Conservation (phyloP, 1,140 invertebrate species). For the Eumaeus atala region DNA sequence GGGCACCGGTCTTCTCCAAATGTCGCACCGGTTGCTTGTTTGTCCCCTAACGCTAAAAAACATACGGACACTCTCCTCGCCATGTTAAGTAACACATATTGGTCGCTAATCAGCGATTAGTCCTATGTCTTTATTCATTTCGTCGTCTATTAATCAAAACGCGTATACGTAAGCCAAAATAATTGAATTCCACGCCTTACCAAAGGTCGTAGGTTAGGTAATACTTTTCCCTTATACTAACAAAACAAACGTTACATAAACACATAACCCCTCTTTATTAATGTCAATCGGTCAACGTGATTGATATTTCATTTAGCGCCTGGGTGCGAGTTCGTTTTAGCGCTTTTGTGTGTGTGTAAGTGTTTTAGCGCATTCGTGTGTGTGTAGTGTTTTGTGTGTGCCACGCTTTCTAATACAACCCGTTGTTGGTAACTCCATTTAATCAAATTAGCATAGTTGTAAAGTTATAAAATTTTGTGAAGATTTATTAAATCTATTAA, state of each 20-base stretch:
- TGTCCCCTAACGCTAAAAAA: too few species aligned
- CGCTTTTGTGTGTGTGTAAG: not conserved
- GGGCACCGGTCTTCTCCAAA: too few species aligned
- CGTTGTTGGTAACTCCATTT: not conserved
- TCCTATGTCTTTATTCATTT: too few species aligned
- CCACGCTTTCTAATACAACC: too few species aligned
- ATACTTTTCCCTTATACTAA: not conserved
- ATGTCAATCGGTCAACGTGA: slow-evolving; percentile 10
- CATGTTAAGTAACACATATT: too few species aligned
- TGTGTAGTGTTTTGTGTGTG: too few species aligned
- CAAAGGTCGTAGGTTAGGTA: slow-evolving; percentile 6
- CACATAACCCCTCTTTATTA: slow-evolving; percentile 6
- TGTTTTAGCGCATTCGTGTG: too few species aligned
- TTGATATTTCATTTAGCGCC: slow-evolving; percentile 7
- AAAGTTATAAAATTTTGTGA: not conserved
- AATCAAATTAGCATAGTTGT: not conserved
- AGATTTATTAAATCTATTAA: too few species aligned
- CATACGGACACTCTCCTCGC: too few species aligned
- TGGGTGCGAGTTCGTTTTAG: not conserved
- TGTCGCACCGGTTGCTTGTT: too few species aligned
- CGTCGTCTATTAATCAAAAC: too few species aligned
- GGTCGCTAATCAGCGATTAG: too few species aligned
- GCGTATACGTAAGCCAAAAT: not conserved
- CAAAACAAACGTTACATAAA: not conserved
- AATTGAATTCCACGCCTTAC: not conserved